These are phyloP conservation scores for Megalops cyprinoides DNA, from an alignment of 2,797 vertebrate species.

Conservation along the genomic window DNA sequence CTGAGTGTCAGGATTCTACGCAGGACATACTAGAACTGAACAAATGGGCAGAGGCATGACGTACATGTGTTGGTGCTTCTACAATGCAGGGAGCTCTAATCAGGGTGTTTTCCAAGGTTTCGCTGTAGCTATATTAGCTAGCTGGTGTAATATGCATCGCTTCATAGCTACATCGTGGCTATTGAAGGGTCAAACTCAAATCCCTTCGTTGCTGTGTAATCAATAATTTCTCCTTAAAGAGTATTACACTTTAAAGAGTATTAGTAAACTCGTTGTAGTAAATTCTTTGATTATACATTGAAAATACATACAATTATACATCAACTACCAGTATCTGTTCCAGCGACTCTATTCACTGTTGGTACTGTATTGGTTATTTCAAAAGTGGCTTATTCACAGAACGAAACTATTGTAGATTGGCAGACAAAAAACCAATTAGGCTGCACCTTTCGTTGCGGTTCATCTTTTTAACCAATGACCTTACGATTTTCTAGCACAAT, in stretches of 20 bases:
- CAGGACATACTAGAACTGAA: neutral
- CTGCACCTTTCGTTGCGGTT: neutral
- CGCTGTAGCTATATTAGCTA: too few species aligned
- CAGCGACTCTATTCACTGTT: neutral
- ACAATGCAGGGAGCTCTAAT: neutral
- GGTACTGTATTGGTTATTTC: slow-evolving; percentile 25
- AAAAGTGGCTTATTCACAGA: slow-evolving; percentile 23
- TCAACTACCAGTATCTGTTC: neutral
- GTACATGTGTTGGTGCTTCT: neutral
- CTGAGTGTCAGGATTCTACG: neutral
- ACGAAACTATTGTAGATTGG: slow-evolving; percentile 20
- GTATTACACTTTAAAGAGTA: neutral
- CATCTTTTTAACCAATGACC: slow-evolving; percentile 60
- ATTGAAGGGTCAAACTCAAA: too few species aligned
- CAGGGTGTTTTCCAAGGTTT: neutral
- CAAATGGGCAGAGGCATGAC: neutral
- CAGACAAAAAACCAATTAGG: slow-evolving; percentile 31
- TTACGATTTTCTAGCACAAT: neutral
- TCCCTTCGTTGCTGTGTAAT: too few species aligned
- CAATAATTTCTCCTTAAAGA: too few species aligned
- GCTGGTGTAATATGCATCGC: too few species aligned
- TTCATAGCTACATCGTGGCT: too few species aligned
- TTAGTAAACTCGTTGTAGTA: too few species aligned
- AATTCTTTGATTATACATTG: neutral
- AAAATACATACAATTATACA: neutral